Conservation (phyloP, 2,888 invertebrate species). For the Clunio marinus region DNA sequence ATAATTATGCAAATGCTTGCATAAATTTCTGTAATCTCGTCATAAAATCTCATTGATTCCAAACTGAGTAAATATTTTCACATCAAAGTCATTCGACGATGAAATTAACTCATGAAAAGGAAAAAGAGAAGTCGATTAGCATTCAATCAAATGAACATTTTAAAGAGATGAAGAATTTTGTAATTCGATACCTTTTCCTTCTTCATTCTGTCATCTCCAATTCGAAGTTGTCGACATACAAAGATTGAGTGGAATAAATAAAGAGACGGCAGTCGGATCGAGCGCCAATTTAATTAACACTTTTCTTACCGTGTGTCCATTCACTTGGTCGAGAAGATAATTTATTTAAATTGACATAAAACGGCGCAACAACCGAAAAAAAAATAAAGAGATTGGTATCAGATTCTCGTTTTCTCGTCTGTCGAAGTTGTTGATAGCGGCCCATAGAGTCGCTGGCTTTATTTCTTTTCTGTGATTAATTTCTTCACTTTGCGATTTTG, state of each 20-base stretch:
- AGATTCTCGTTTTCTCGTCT: not conserved
- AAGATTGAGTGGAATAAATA: not conserved
- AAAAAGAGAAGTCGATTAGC: too few relatives aligned
- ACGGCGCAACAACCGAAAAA: not conserved
- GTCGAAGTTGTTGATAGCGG: not conserved
- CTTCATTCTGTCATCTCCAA: not conserved
- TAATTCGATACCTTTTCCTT: constrained; percentile 12
- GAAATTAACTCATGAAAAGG: too few relatives aligned
- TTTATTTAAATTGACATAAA: constrained; percentile 29
- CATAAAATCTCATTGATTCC: too few relatives aligned
- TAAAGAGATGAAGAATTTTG: not conserved
- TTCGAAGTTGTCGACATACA: not conserved
- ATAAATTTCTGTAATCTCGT: too few relatives aligned
- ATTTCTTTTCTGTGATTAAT: constrained; percentile 34
- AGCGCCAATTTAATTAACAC: constrained; percentile 36
- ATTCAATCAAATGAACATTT: not conserved
- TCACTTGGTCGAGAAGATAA: constrained; percentile 2
- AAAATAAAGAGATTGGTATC: constrained; percentile 20
- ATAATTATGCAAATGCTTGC: too few relatives aligned
- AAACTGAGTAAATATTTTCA: too few relatives aligned
- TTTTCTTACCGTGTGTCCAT: constrained; percentile 3
- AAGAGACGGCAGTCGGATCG: not conserved
- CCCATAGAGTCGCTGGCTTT: not conserved
- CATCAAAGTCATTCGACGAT: too few relatives aligned
- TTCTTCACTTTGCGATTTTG: constrained; percentile 26